These are phyloP conservation scores for Microctonus aethiopoides DNA, from an alignment of 2,888 invertebrate genomes.

Conservation along the genomic window DNA sequence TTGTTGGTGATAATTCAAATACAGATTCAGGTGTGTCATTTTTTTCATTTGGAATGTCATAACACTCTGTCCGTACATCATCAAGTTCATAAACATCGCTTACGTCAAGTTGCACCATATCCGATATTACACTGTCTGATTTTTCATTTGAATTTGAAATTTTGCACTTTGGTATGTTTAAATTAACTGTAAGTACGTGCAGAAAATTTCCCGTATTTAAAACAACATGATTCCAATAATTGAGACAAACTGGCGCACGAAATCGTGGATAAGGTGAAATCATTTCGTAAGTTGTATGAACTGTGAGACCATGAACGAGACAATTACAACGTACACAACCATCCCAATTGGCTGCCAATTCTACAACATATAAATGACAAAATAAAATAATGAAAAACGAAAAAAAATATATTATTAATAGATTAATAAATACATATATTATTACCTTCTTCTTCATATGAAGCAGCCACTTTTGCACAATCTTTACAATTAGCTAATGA, in stretches of 20 bases:
- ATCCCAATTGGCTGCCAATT: constrained; percentile 70
- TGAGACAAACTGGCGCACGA: constrained; percentile 76
- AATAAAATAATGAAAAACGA: too few relatives aligned
- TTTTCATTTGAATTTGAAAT: constrained; percentile 59
- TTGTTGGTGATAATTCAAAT: constrained; percentile 56
- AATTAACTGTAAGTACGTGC: constrained; percentile 78
- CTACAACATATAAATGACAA: constrained; percentile 52
- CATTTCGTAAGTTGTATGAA: constrained; percentile 92
- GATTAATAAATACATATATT: background rate
- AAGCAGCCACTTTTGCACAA: constrained; percentile 69
- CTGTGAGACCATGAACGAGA: constrained; percentile 88
- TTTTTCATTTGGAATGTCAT: constrained; percentile 56
- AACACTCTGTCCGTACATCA: constrained; percentile 56
- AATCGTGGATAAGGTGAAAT: constrained; percentile 87
- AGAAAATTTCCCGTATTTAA: constrained; percentile 88
- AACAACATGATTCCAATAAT: constrained; percentile 80
- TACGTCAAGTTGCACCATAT: constrained; percentile 56
- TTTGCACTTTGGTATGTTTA: constrained; percentile 62
- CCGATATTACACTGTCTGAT: constrained; percentile 55
- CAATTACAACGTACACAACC: constrained; percentile 78
- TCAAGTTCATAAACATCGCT: constrained; percentile 59
- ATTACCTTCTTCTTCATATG: constrained; percentile 69
- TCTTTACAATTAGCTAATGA: constrained; percentile 74
- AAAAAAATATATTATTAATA: background rate
- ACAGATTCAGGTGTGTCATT: constrained; percentile 50